phyloP scores from a whole-genome alignment of 2,888 invertebrate species.

The Epinotia brunnichana region DNA sequence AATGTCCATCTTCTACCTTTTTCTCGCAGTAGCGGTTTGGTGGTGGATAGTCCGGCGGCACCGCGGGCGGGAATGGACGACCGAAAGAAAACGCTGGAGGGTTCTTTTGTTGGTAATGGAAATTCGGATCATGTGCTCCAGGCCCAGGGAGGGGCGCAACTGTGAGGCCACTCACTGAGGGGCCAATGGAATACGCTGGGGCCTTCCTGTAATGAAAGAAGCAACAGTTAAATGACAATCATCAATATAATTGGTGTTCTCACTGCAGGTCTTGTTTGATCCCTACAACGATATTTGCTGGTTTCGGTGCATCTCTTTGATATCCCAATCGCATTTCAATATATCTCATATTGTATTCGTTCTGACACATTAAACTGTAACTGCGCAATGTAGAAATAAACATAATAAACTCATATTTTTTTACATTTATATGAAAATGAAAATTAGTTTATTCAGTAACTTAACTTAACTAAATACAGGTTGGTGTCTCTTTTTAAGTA shows the following conservation, averaged over 20 bases:
- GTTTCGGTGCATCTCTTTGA: background rate
- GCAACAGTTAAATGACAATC: background rate
- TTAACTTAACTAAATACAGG: too few species aligned
- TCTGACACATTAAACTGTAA: too few species aligned
- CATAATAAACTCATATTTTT: too few species aligned
- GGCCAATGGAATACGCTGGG: slow-evolving; percentile 64
- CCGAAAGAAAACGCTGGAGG: slow-evolving; percentile 69
- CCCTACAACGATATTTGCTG: too few species aligned
- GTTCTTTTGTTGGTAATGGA: slow-evolving; percentile 57
- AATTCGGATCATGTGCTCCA: slow-evolving; percentile 68
- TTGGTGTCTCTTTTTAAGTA: too few species aligned
- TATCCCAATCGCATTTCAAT: too few species aligned
- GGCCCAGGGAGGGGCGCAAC: slow-evolving; percentile 61
- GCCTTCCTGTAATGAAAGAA: slow-evolving; percentile 53
- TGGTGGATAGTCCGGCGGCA: slow-evolving; percentile 56
- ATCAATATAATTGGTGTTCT: too few species aligned
- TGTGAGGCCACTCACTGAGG: slow-evolving; percentile 44
- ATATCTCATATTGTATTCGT: too few species aligned
- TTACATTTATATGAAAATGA: too few species aligned
- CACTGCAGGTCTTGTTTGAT: too few species aligned
- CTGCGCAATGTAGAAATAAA: too few species aligned
- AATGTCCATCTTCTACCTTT: slow-evolving; percentile 57
- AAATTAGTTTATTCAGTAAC: too few species aligned
- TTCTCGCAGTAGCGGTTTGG: slow-evolving; percentile 73
- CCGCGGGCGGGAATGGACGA: slow-evolving; percentile 51